Conservation (phyloP, 2,113 vertebrate species). For the Motacilla tschutschensis region DNA sequence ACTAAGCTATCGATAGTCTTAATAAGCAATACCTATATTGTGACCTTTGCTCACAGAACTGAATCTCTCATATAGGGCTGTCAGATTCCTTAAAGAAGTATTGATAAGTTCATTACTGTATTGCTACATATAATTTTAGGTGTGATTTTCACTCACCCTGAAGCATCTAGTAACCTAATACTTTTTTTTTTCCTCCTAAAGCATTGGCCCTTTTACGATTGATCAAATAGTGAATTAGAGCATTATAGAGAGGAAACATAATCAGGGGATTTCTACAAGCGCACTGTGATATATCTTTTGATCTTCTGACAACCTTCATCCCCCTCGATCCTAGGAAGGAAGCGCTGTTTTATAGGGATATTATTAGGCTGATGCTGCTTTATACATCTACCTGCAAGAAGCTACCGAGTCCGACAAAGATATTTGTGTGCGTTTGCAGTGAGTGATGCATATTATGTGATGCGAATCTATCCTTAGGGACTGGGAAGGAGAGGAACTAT, state of each 20-base stretch:
- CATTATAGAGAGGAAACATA: constrained; percentile 69
- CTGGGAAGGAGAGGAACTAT: constrained; percentile 2
- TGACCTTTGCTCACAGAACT: constrained; percentile 71
- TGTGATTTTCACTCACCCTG: constrained; percentile 61
- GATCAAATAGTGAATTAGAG: constrained; percentile 76
- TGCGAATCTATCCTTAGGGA: not conserved
- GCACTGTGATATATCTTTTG: constrained; percentile 74
- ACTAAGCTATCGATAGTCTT: constrained; percentile 72
- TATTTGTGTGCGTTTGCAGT: not conserved
- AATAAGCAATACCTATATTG: constrained; percentile 73
- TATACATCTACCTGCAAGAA: constrained; percentile 62
- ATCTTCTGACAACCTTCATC: constrained; percentile 76
- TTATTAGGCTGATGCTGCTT: constrained; percentile 69
- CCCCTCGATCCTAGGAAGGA: constrained; percentile 64
- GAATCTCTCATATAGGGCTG: constrained; percentile 63
- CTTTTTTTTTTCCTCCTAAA: constrained; percentile 28
- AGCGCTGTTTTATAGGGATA: constrained; percentile 66
- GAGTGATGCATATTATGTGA: constrained; percentile 1
- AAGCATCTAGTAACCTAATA: constrained; percentile 41
- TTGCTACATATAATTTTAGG: constrained; percentile 58
- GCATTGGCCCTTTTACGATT: constrained; percentile 58
- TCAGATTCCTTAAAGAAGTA: constrained; percentile 73
- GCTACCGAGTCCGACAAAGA: constrained; percentile 31
- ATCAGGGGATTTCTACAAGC: constrained; percentile 71
- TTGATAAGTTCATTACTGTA: constrained; percentile 73